These are phyloP conservation scores for Plecotus auritus DNA, from an alignment of 2,113 vertebrate species.

Conservation along the genomic window DNA sequence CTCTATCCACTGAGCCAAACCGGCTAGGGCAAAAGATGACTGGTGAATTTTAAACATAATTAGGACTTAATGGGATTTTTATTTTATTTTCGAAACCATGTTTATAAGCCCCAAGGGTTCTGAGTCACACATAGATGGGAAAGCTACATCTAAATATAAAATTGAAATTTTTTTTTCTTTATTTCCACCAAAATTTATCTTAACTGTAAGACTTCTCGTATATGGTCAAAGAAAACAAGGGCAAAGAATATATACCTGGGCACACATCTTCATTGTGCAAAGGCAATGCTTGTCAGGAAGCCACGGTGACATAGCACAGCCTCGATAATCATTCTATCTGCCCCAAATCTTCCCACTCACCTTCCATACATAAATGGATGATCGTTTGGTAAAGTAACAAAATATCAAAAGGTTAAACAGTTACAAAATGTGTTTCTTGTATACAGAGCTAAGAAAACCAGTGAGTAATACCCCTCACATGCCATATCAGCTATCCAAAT, in stretches of 20 bases:
- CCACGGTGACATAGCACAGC: neutral
- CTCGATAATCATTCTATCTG: neutral
- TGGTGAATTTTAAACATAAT: constrained; percentile 28
- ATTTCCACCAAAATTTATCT: constrained; percentile 8
- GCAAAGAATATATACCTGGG: neutral
- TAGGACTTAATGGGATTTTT: neutral
- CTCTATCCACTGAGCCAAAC: no score
- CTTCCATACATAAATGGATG: neutral
- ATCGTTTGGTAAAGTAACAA: neutral
- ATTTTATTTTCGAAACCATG: neutral
- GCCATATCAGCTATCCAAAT: neutral
- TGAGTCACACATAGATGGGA: neutral
- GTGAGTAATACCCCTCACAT: neutral
- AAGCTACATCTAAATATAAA: neutral
- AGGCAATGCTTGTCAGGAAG: neutral
- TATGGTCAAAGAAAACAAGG: neutral
- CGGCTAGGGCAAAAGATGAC: neutral
- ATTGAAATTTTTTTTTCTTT: neutral
- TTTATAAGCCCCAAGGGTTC: neutral
- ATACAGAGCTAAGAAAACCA: neutral
- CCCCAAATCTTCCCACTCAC: neutral
- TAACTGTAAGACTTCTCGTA: neutral
- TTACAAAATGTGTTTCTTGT: neutral
- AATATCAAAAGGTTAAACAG: constrained; percentile 16
- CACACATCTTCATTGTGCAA: neutral